A percentile compares a stretch with the other conserved stretches of the same genome.
These are phyloP conservation scores for Eclectus roratus DNA, from an alignment of 2,113 vertebrate species.

Conservation along the genomic window DNA sequence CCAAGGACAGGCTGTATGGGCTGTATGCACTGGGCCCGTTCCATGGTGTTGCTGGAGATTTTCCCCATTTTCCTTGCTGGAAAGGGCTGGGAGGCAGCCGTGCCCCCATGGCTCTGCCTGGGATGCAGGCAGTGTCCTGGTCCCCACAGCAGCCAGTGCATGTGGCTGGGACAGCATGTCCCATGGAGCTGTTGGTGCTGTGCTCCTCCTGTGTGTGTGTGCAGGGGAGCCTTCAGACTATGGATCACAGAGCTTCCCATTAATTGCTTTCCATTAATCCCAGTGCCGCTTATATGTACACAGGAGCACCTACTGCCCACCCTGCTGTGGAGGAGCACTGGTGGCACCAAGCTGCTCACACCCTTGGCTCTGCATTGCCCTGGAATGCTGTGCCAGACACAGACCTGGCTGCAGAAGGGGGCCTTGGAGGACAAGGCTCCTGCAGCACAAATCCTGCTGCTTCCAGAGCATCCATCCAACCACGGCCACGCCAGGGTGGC, in stretches of 20 bases:
- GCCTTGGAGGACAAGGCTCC: not conserved
- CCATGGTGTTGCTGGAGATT: not conserved
- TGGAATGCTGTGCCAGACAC: not conserved
- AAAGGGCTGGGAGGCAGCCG: not conserved
- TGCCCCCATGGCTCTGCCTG: accelerated
- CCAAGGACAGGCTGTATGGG: not conserved
- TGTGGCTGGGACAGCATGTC: accelerated
- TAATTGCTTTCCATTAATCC: not conserved
- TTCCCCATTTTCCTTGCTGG: not conserved
- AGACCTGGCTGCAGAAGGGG: not conserved
- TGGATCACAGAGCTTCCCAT: not conserved
- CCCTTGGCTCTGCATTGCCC: not conserved
- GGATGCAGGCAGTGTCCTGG: too few species aligned
- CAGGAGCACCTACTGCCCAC: too few species aligned
- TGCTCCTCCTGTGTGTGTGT: accelerated
- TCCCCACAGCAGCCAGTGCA: not conserved
- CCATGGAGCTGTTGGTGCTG: not conserved
- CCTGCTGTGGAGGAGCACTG: accelerated
- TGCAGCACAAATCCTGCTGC: not conserved
- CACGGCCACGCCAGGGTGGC: accelerated
- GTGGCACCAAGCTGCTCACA: not conserved
- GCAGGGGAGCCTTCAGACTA: not conserved
- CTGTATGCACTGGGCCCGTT: accelerated
- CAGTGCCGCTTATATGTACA: not conserved
- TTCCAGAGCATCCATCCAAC: not conserved